Conservation (phyloP, 2,113 vertebrate genomes). For the Mus pahari region DNA sequence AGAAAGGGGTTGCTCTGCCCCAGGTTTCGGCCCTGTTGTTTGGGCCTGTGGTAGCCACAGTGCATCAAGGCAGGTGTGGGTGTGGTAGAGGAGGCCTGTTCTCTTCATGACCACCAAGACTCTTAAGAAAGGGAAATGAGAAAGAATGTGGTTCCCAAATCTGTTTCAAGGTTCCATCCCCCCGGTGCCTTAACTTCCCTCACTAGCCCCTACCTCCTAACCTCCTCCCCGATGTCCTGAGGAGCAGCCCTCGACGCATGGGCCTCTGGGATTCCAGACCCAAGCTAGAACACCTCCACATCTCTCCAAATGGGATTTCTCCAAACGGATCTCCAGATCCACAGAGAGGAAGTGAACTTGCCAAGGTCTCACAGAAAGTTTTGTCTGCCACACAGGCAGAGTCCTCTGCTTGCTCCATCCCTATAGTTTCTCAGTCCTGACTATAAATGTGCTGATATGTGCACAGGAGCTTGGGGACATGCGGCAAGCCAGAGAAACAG, state of each 20-base stretch:
- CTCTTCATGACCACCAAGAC: not conserved
- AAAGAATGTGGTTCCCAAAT: not conserved
- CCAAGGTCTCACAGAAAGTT: not conserved
- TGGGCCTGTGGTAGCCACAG: not conserved
- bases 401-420: not conserved
- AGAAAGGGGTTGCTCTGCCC: not conserved
- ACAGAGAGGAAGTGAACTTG: constrained; percentile 10
- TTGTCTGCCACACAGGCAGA: not conserved
- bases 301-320: too few species aligned
- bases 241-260: not conserved
- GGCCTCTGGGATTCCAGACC: not conserved
- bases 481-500: not conserved
- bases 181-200: not conserved
- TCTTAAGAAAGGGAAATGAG: not conserved
- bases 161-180: not conserved
- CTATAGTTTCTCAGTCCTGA: not conserved
- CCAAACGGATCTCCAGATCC: not conserved
- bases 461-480: not conserved
- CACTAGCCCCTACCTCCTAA: not conserved
- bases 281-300: not conserved
- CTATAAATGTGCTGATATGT: not conserved
- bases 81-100: not conserved
- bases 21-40: not conserved
- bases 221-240: not conserved
- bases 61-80: not conserved